A percentile compares a stretch with the other conserved stretches of the same genome.
Conservation (phyloP, 2,797 vertebrate species). For the Scolopax bukidnonensis region DNA sequence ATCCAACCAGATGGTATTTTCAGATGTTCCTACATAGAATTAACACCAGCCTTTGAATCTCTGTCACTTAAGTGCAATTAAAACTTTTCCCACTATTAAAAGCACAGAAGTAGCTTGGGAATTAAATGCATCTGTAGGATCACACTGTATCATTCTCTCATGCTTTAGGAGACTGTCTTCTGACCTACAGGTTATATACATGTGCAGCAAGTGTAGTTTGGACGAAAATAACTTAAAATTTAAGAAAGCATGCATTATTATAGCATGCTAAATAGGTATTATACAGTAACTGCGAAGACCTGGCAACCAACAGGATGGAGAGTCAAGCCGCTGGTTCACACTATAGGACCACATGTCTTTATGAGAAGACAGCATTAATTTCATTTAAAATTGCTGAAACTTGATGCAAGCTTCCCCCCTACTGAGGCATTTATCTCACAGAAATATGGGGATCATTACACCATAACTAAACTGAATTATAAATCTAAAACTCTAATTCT, state of each 20-base stretch:
- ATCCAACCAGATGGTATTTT: constrained; percentile 25
- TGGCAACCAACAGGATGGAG: background rate
- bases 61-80: background rate
- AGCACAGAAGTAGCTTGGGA: background rate
- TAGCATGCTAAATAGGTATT: background rate
- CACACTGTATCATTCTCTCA: background rate
- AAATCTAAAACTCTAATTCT: background rate
- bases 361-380: background rate
- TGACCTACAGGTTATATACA: background rate
- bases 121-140: background rate
- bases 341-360: background rate
- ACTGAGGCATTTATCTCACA: background rate
- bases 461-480: background rate
- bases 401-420: background rate
- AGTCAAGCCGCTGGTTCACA: background rate
- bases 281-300: background rate
- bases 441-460: background rate
- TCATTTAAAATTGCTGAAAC: background rate
- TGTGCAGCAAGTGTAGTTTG: background rate
- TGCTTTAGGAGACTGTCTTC: background rate
- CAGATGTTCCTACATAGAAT: constrained; percentile 26
- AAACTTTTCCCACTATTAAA: background rate
- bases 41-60: background rate
- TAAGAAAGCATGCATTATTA: background rate
- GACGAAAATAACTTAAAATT: background rate